Evolutionary conservation across 2,113 vertebrate species (phyloP).

Genomic region (Neofelis nebulosa): DNA sequence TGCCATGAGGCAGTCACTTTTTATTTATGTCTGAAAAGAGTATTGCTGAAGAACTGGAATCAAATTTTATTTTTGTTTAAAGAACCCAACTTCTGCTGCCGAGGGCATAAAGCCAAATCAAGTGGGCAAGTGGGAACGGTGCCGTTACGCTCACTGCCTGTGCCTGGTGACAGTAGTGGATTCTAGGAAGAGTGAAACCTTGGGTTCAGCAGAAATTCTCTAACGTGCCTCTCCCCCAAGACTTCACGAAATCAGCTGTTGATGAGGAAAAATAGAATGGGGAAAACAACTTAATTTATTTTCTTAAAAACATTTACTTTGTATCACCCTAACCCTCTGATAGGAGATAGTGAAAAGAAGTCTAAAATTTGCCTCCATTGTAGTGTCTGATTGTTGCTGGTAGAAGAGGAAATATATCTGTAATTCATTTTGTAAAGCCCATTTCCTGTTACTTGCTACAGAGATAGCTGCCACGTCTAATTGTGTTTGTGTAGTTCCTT

Average conservation of each 20-base stretch:
- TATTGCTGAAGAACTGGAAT: constrained; percentile 20
- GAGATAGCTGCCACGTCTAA: constrained; percentile 81
- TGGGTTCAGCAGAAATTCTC: constrained; percentile 29
- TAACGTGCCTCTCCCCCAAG: not conserved
- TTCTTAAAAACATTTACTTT: constrained; percentile 56
- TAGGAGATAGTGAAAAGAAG: constrained; percentile 55
- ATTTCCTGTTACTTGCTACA: constrained; percentile 77
- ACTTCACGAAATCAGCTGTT: constrained; percentile 11
- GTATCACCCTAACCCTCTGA: constrained; percentile 31
- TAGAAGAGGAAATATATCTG: constrained; percentile 64
- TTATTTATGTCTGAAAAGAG: constrained; percentile 43
- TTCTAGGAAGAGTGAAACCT: not conserved
- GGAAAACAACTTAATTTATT: constrained; percentile 31
- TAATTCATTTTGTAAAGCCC: constrained; percentile 77
- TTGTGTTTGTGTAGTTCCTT: constrained; percentile 83
- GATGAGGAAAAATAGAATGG: not conserved
- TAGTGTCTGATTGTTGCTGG: not conserved
- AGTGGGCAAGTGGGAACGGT: not conserved
- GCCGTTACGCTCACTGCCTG: not conserved
- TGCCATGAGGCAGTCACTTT: not conserved
- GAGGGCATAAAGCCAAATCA: constrained; percentile 22
- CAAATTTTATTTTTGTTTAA: constrained; percentile 45
- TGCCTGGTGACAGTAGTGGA: not conserved
- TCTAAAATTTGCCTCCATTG: constrained; percentile 69
- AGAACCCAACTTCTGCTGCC: not conserved